A percentile compares a stretch with the other conserved stretches of the same genome.
Conservation (phyloP, 1,140 invertebrate genomes). For the Drosophila takahashii region DNA sequence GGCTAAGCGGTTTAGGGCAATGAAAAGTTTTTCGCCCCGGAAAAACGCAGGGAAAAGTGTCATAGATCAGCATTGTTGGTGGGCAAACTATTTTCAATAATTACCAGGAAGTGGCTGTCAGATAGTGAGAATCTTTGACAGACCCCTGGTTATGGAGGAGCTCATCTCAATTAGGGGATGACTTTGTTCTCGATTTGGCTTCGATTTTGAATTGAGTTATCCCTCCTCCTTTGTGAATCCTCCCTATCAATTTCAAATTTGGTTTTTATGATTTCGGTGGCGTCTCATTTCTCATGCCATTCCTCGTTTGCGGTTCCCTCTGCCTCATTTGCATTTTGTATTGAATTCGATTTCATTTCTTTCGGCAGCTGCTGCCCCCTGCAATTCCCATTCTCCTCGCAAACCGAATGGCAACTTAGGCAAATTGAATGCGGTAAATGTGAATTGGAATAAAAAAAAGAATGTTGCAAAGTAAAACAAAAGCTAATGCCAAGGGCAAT, state of each 20-base stretch:
- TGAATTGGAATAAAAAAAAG: conserved; percentile 26
- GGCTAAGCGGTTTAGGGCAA: conserved; percentile 55
- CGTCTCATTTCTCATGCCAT: conserved; percentile 32
- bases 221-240: neutral
- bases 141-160: neutral
- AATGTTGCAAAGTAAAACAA: conserved; percentile 14
- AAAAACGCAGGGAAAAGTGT: conserved; percentile 18
- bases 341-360: conserved; percentile 68
- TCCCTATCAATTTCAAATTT: conserved; percentile 56
- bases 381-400: conserved; percentile 3
- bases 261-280: conserved; percentile 75
- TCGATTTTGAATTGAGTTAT: conserved; percentile 60
- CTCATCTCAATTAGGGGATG: conserved; percentile 41
- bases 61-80: conserved; percentile 41
- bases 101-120: conserved; percentile 54
- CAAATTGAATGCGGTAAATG: conserved; percentile 73
- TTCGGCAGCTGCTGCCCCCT: conserved; percentile 61
- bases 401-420: conserved; percentile 70
- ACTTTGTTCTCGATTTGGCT: conserved; percentile 39
- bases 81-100: conserved; percentile 44
- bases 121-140: neutral
- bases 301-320: conserved; percentile 40
- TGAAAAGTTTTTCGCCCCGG: conserved; percentile 20
- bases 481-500: conserved; percentile 52
- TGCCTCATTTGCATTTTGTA: conserved; percentile 79